A percentile compares a stretch with the other conserved stretches of the same genome.
Conservation (phyloP, 2,888 invertebrate genomes). For the Oligia latruncula region DNA sequence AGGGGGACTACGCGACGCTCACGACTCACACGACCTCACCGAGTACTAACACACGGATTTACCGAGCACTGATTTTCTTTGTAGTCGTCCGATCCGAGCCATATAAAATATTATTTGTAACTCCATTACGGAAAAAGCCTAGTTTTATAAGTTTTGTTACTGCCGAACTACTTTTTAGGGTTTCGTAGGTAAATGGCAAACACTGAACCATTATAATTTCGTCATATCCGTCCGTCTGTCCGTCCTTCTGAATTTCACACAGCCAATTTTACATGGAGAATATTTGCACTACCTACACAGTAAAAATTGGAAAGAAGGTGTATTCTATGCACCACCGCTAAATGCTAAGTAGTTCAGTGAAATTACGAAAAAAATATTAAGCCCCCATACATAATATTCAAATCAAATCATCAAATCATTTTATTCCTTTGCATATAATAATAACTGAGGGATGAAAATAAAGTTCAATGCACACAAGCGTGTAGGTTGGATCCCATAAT, state of each 20-base stretch:
- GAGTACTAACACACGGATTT: background rate
- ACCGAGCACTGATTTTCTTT: slow-evolving; percentile 6
- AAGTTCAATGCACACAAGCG: too few species aligned
- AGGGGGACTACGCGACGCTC: background rate
- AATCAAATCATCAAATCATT: too few species aligned
- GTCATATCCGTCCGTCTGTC: background rate
- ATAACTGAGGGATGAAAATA: background rate
- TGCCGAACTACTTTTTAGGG: background rate
- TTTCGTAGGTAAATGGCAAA: background rate
- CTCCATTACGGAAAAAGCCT: background rate
- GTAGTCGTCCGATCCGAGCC: slow-evolving; percentile 4
- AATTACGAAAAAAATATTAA: too few species aligned
- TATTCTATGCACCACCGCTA: background rate
- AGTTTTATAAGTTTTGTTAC: slow-evolving; percentile 8
- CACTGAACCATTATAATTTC: background rate
- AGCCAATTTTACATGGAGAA: background rate
- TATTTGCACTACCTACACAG: background rate
- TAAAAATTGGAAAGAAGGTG: background rate
- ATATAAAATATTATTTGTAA: slow-evolving; percentile 8
- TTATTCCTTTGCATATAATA: too few species aligned
- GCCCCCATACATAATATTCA: too few species aligned
- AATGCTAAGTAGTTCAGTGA: background rate
- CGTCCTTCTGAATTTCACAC: background rate
- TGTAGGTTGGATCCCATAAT: too few species aligned
- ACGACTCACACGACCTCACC: background rate